Evolutionary conservation across 2,797 vertebrate genomes (phyloP).

Genomic region (Serranus cabrilla): DNA sequence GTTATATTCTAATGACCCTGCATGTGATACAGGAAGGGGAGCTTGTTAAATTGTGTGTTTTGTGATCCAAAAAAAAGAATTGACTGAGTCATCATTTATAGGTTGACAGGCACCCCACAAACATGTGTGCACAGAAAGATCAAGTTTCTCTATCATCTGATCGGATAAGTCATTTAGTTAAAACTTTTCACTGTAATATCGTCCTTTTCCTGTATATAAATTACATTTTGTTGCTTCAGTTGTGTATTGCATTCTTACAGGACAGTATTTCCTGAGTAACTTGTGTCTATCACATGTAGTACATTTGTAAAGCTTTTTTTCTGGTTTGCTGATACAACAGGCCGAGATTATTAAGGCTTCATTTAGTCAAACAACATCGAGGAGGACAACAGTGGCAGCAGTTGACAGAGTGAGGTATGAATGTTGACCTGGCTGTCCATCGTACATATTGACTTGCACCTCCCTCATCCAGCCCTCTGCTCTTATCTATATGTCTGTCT

Average conservation of each 20-base stretch:
- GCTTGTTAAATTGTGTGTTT: too few species aligned
- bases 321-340: constrained; percentile 10
- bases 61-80: too few species aligned
- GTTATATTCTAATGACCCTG: too few species aligned
- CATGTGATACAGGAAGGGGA: too few species aligned
- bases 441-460: constrained; percentile 55
- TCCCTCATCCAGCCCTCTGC: constrained; percentile 50
- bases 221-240: background rate
- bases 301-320: constrained; percentile 9
- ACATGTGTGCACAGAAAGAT: too few species aligned
- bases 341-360: constrained; percentile 4
- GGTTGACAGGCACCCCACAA: too few species aligned
- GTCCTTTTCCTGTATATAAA: too few species aligned
- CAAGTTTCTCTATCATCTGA: too few species aligned
- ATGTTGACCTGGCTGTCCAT: constrained; percentile 56
- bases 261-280: background rate
- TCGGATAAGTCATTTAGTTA: too few species aligned
- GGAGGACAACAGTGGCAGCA: constrained; percentile 20
- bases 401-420: constrained; percentile 45
- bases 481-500: constrained; percentile 78
- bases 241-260: background rate
- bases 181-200: too few species aligned
- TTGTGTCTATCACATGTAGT: background rate
- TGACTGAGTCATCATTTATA: too few species aligned
- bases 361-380: constrained; percentile 7